Percentiles rank a stretch among this genome's conserved stretches.
Conservation (phyloP, 2,113 vertebrate genomes). For the Excalfactoria chinensis region DNA sequence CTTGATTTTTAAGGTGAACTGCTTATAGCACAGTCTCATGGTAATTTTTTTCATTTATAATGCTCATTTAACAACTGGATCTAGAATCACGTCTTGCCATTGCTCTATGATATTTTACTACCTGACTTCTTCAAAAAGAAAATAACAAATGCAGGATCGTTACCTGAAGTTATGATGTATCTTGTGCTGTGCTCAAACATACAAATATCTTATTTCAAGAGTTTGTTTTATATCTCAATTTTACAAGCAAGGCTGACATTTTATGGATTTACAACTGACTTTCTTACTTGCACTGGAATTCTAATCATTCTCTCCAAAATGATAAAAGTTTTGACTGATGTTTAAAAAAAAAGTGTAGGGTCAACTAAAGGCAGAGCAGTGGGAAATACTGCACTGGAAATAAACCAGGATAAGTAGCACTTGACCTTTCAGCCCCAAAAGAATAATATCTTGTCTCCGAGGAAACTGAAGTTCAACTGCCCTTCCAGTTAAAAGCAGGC, state of each 20-base stretch:
- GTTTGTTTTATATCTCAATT: not conserved
- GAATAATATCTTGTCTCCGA: constrained; percentile 10
- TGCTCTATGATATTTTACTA: not conserved
- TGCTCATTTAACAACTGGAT: not conserved
- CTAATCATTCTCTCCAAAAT: constrained; percentile 8
- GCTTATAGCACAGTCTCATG: not conserved
- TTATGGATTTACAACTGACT: not conserved
- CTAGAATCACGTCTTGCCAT: not conserved
- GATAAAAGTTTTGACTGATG: constrained; percentile 36
- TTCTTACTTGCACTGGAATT: not conserved
- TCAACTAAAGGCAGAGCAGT: constrained; percentile 8
- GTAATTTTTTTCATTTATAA: not conserved
- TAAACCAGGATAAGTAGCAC: constrained; percentile 44
- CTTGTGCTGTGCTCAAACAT: not conserved
- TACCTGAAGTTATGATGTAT: not conserved
- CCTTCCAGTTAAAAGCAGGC: not conserved
- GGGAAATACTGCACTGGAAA: constrained; percentile 37
- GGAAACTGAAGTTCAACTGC: not conserved
- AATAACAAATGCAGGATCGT: not conserved
- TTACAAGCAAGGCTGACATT: not conserved
- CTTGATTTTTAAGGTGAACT: not conserved
- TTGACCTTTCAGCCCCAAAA: not conserved
- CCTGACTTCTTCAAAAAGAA: not conserved
- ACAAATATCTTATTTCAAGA: not conserved
- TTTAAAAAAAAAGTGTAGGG: constrained; percentile 26